Percentiles rank a stretch among this genome's conserved stretches.
These are phyloP conservation scores for Papilio polyxenes DNA, from an alignment of 1,140 invertebrate genomes.

Conservation along the genomic window DNA sequence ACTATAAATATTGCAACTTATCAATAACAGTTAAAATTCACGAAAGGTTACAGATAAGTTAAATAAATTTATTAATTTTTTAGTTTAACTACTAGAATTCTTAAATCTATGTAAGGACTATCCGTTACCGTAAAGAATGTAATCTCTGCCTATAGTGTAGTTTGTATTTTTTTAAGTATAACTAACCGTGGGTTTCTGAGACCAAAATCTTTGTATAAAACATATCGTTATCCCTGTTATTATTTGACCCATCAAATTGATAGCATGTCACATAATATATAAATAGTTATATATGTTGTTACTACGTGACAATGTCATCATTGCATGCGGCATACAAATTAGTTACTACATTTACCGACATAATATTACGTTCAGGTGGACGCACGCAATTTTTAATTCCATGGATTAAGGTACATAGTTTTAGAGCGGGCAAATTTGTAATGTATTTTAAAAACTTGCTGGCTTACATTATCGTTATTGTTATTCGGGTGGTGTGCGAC, in stretches of 20 bases:
- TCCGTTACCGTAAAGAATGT: too few relatives aligned
- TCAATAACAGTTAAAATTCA: too few relatives aligned
- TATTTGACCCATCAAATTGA: conserved; percentile 33
- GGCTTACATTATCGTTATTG: conserved; percentile 45
- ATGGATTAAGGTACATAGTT: conserved; percentile 40
- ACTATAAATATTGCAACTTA: too few relatives aligned
- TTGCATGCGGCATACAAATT: conserved; percentile 56
- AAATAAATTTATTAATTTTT: too few relatives aligned
- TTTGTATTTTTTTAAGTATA: background rate
- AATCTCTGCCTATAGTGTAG: too few relatives aligned
- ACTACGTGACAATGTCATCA: conserved; percentile 62
- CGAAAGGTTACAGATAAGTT: too few relatives aligned
- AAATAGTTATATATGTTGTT: conserved; percentile 48
- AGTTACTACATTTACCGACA: conserved; percentile 43
- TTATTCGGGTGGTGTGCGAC: conserved; percentile 43
- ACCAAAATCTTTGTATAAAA: too few relatives aligned
- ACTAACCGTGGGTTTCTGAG: background rate
- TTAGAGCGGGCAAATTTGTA: background rate
- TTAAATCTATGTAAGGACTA: too few relatives aligned
- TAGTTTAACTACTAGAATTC: too few relatives aligned
- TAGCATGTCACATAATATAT: conserved; percentile 43
- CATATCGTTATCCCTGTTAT: background rate
- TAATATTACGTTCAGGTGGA: conserved; percentile 37
- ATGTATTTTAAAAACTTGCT: conserved; percentile 37
- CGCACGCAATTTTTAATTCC: conserved; percentile 43